Evolutionary conservation across 23 tunicate species (phyloP), one percentile per base, ranked within the genome.

Genomic region (Clavelina lepadiformis): DNA sequence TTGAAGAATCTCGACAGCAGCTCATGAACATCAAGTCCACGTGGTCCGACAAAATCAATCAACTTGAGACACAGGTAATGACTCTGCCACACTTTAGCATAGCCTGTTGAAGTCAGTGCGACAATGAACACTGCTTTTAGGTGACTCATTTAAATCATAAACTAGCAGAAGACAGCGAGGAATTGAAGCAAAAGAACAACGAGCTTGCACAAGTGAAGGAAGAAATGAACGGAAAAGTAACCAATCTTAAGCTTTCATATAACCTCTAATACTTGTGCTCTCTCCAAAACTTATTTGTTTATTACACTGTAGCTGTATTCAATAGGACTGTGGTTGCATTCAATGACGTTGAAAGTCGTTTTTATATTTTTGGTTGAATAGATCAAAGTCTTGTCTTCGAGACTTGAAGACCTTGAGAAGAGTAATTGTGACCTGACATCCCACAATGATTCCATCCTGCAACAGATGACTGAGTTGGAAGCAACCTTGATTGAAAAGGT

Each of bases 21-120:
- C 47, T 89, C 23, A 57, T 74, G 18, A 89, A 81, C 65, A 81
- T 89, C 64, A 89, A 89, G 49, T 81, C 89, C 54, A 75, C 91
- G 8, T 89, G 97, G 97, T 81, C 97, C 1, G 82, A 73, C 31
- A 89, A 81, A 70, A 89, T 89, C 30, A 89, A 81, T 65, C 77
- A 75, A 27, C 68, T 89, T 1, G 97, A 89, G 71, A 64, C 60
- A 31, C 97, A 89, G 57, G 91, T 72, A 15, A 41, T 8, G 15
- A 15, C 15, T 41, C 15, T 41, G 49, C 49, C 11, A 41, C 49
- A 41, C 11, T 41, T n/a, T n/a, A 6, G 6, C 59, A 13, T 24
- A 53, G 20, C 59, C 22, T 53, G 20, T 6, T n/a, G 23, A 53
- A n/a, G 5, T 11, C 23, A n/a, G 21, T 53, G 20, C 21, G 59